These are phyloP conservation scores for Todiramphus saurophagus DNA, from an alignment of 2,113 vertebrate genomes.

Conservation along the genomic window DNA sequence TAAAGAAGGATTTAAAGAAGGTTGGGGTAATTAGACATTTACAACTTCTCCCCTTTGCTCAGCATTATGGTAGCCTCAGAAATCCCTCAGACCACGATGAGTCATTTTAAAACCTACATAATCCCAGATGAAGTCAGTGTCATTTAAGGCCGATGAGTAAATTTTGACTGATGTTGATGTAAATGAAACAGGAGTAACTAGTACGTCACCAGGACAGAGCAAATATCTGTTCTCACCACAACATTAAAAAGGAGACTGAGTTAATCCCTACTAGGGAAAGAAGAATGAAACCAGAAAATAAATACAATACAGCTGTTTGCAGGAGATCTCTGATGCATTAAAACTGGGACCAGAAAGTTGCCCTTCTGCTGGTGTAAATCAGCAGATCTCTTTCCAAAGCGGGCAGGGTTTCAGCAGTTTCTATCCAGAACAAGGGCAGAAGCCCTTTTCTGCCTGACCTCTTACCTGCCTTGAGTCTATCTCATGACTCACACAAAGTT, in stretches of 20 bases:
- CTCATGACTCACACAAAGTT: neutral
- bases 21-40: neutral
- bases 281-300: neutral
- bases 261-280: neutral
- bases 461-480: neutral
- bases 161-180: neutral
- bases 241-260: neutral
- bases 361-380: neutral
- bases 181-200: neutral
- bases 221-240: neutral
- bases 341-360: neutral
- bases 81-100: neutral
- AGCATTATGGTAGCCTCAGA: neutral
- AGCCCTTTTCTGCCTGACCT: neutral
- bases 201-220: neutral
- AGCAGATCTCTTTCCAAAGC: neutral
- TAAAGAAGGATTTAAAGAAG: neutral
- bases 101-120: neutral
- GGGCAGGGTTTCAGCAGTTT: neutral
- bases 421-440: neutral
- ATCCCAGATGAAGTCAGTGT: neutral
- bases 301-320: conserved; percentile 24
- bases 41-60: neutral
- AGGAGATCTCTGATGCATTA: conserved; percentile 28
- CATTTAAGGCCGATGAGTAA: neutral